Evolutionary conservation across 1,140 invertebrate genomes (phyloP), one percentile per base, ranked within the genome.

Genomic region (Vanessa atalanta): DNA sequence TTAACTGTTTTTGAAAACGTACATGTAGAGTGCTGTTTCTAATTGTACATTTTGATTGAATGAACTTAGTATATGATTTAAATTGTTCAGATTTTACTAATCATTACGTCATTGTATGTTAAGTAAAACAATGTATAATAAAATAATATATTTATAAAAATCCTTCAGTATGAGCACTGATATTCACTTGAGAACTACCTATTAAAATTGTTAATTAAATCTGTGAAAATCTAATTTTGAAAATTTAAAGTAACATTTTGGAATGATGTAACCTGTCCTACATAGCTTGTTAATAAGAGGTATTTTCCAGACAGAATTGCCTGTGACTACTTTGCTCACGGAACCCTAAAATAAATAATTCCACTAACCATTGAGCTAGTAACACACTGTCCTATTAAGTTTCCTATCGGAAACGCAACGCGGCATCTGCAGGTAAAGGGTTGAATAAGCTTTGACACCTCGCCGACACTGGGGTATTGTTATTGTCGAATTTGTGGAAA

Each of bases 371-470:
- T 50, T 47, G 37, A 15, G 26, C 23, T 9, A 47, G 13, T 16
- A 23, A 55, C 26, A 53, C 66, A 57, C 14, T 68, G 67, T 47
- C 9, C 53, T 43, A 60, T 50, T 70, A 70, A 47, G 51, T 51
- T 47, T 48, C 60, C 66, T 65, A 81, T 84, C 83, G 87, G 87
- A 88, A 86, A 81, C 75, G 77, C 63, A 72, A 72, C 65, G 70
- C 80, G 78, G 75, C 86, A 88, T 85, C 82, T 88, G 88, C 60
- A 66, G 71, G 75, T 78, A 89, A 90, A 90, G 88, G 88, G 87
- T 90, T 90, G 84, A 75, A 76, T 78, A 72, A 72, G 70, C 75
- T 88, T 84, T 88, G 84, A 88, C 88, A 88, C 86, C 83, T 88
- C 78, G 78, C 79, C 81, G 77, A 66, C 69, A 79, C 63, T 12